These are phyloP conservation scores for Ganaspis brasiliensis DNA, from an alignment of 2,888 invertebrate genomes.

Conservation along the genomic window DNA sequence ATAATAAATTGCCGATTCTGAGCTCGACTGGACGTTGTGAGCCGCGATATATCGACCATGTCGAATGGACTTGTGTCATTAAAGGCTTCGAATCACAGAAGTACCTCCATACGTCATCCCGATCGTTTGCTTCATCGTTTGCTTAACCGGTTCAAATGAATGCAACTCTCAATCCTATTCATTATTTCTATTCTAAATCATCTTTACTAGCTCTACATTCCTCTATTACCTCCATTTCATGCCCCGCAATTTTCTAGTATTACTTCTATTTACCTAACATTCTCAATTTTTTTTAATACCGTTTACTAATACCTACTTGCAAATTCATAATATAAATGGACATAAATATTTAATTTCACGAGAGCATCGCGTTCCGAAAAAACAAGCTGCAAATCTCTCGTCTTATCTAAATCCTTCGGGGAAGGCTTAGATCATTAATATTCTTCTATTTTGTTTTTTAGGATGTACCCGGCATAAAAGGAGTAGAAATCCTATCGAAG, in stretches of 20 bases:
- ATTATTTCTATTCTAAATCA: conserved; percentile 40
- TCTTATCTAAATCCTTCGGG: conserved; percentile 21
- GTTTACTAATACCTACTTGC: no score
- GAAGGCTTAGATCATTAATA: conserved; percentile 23
- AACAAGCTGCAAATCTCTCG: background rate
- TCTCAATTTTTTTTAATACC: background rate
- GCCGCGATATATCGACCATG: conserved; percentile 69
- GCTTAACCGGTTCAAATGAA: conserved; percentile 30
- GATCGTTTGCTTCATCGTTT: conserved; percentile 24
- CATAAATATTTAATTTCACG: background rate
- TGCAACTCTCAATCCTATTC: conserved; percentile 37
- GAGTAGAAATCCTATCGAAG: conserved; percentile 39
- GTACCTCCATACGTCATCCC: conserved; percentile 38
- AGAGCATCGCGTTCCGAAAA: background rate
- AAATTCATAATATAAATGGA: no score
- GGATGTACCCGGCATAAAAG: background rate
- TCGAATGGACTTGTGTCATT: conserved; percentile 66
- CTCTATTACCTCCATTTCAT: background rate
- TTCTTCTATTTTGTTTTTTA: background rate
- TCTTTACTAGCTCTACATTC: conserved; percentile 35
- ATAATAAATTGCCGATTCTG: conserved; percentile 67
- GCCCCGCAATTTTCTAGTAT: background rate
- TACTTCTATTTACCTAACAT: background rate
- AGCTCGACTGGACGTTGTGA: conserved; percentile 63
- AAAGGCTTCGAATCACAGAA: conserved; percentile 55